Evolutionary conservation across 2,113 vertebrate genomes (phyloP).

Genomic region (Holacanthus passer): DNA sequence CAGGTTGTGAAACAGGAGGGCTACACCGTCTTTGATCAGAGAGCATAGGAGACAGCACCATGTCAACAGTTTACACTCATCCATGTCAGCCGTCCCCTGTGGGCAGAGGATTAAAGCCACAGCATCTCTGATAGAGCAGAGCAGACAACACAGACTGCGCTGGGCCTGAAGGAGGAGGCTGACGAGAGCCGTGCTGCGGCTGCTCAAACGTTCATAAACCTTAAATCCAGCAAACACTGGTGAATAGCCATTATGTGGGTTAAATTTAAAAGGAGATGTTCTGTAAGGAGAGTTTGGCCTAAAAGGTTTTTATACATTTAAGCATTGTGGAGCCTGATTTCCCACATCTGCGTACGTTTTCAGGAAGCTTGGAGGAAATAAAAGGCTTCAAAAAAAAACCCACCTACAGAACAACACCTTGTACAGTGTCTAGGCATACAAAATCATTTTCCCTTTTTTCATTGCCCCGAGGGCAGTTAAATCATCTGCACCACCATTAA

Average conservation of each 20-base stretch:
- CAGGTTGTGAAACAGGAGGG: slow-evolving; percentile 80
- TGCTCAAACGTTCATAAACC: slow-evolving; percentile 37
- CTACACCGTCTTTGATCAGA: slow-evolving; percentile 81
- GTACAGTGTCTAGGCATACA: slow-evolving; percentile 41
- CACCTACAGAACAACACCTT: slow-evolving; percentile 57
- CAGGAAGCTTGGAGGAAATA: background rate
- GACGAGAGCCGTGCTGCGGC: slow-evolving; percentile 39
- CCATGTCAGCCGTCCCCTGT: slow-evolving; percentile 81
- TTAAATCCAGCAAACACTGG: slow-evolving; percentile 27
- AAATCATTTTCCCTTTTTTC: slow-evolving; percentile 70
- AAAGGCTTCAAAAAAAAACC: slow-evolving; percentile 57
- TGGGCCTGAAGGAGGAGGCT: slow-evolving; percentile 60
- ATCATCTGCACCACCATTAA: slow-evolving; percentile 78
- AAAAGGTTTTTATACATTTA: background rate
- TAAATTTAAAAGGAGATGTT: slow-evolving; percentile 39
- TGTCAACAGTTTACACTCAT: slow-evolving; percentile 85
- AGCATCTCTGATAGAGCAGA: slow-evolving; percentile 72
- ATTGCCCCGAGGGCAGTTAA: slow-evolving; percentile 74
- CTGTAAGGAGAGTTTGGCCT: slow-evolving; percentile 6
- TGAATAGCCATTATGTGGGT: slow-evolving; percentile 40
- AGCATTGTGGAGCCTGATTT: background rate
- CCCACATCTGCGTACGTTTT: background rate
- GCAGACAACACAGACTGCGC: slow-evolving; percentile 69
- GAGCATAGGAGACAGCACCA: slow-evolving; percentile 81
- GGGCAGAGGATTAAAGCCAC: slow-evolving; percentile 83